These are phyloP conservation scores for Meta bourneti DNA, from an alignment of 2,888 invertebrate species.

Conservation along the genomic window DNA sequence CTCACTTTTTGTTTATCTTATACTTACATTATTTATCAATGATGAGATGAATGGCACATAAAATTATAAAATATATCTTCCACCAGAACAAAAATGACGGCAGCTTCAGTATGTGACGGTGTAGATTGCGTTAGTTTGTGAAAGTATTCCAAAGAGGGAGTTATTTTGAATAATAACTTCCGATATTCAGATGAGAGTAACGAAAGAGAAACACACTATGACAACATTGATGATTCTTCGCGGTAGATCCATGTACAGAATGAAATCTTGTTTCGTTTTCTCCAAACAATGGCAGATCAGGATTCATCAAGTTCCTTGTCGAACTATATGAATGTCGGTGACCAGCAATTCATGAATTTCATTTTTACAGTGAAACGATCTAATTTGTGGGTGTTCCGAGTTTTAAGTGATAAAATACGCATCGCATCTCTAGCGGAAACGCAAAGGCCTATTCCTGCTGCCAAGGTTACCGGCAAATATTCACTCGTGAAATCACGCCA, in stretches of 20 bases:
- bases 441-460: slow-evolving; percentile 51
- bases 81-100: too few species aligned
- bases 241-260: too few species aligned
- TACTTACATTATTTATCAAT: slow-evolving; percentile 27
- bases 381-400: slow-evolving; percentile 72
- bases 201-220: background rate
- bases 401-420: slow-evolving; percentile 65
- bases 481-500: slow-evolving; percentile 28
- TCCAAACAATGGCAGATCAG: too few species aligned
- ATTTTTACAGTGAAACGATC: slow-evolving; percentile 1
- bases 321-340: background rate
- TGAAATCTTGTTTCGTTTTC: too few species aligned
- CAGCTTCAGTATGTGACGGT: too few species aligned
- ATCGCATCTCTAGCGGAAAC: slow-evolving; percentile 64
- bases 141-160: too few species aligned
- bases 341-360: background rate
- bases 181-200: too few species aligned
- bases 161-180: too few species aligned
- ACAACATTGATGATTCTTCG: too few species aligned
- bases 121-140: too few species aligned
- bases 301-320: too few species aligned
- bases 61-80: background rate
- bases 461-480: slow-evolving; percentile 65
- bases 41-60: background rate
- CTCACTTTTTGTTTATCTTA: background rate